Percentiles rank a stretch among this genome's conserved stretches.
These are phyloP conservation scores for Eupleurogrammus muticus DNA, from an alignment of 2,797 vertebrate species.

Conservation along the genomic window DNA sequence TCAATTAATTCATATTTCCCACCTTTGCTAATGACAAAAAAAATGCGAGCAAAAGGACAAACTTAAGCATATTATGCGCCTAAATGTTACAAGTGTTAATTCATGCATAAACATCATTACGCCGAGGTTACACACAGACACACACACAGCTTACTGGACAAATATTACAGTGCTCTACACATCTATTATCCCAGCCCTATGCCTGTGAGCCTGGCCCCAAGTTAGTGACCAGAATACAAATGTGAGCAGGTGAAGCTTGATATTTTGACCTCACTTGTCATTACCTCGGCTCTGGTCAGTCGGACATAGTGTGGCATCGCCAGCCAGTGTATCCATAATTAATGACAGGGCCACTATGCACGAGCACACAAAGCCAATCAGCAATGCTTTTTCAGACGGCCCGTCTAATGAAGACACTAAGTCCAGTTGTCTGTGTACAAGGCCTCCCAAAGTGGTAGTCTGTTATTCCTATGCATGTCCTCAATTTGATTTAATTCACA, in stretches of 20 bases:
- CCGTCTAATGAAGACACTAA: constrained; percentile 72
- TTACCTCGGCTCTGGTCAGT: constrained; percentile 68
- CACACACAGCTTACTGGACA: constrained; percentile 23
- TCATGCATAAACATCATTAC: not conserved
- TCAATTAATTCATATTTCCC: constrained; percentile 34
- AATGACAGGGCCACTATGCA: constrained; percentile 69
- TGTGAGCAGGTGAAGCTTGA: constrained; percentile 56
- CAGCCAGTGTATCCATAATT: constrained; percentile 70
- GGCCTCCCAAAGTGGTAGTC: constrained; percentile 67
- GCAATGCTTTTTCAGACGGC: constrained; percentile 61
- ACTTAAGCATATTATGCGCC: not conserved
- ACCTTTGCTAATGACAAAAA: constrained; percentile 2
- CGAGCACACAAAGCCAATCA: constrained; percentile 75
- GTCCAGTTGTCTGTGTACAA: constrained; percentile 62
- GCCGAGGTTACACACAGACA: not conserved
- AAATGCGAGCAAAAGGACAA: not conserved
- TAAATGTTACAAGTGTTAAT: constrained; percentile 9
- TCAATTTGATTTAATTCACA: constrained; percentile 72
- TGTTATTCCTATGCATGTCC: constrained; percentile 74
- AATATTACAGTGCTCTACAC: constrained; percentile 48
- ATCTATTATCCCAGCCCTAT: constrained; percentile 61
- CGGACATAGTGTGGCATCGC: constrained; percentile 57
- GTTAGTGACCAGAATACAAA: constrained; percentile 74
- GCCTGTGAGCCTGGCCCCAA: constrained; percentile 38
- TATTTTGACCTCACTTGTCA: constrained; percentile 75